Base-by-base conservation (phyloP, 2,113 vertebrate species). In the Poecilia latipinna region DNA sequence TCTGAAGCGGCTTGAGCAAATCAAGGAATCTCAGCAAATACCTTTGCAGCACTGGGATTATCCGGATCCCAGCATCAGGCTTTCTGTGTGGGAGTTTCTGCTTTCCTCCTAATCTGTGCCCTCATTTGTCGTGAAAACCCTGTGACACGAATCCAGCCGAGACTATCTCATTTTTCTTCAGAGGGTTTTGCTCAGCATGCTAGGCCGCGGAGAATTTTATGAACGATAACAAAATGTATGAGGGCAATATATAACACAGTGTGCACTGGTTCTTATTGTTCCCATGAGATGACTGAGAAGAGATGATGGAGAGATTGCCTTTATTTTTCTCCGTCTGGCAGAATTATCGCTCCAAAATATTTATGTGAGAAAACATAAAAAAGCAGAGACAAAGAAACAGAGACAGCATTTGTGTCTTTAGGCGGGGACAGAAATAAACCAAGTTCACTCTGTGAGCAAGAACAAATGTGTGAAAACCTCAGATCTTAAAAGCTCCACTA, bases 91-190 rank as follows among this genome's bases (percentile, higher is more conserved):
- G 57, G 29, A 67, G 68, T 2, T n/a, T 26, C 62, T 64, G n/a
- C 26, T 3, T 66, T n/a, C 28, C 17, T 78, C 68, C 67, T 79
- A 85, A 84, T 87, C 73, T 82, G 57, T 77, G 51, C 42, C 69
- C 79, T 86, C 70, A 80, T 84, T 83, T 82, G 77, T 82, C 65
- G 39, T 73, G 15, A 64, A 80, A 83, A 86, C 60, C 75, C 72
- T 24, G 29, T 19, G 79, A 73, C 73, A 79, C 77, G 19, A 79
- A 85, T 68, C 75, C 12, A 39, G n/a, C 62, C 1, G 35, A 74
- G 80, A 79, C 37, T 57, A 65, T 71, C 72, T 82, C 68, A 61
- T 57, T 54, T 74, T 64, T 65, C 66, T 48, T 83, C n/a, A 67
- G 33, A 69, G 48, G 33, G 11, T 32, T 64, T 54, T 68, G 65